Base-by-base conservation (phyloP, 2,888 invertebrate genomes). In the Hirtodrosophila confusa region DNA sequence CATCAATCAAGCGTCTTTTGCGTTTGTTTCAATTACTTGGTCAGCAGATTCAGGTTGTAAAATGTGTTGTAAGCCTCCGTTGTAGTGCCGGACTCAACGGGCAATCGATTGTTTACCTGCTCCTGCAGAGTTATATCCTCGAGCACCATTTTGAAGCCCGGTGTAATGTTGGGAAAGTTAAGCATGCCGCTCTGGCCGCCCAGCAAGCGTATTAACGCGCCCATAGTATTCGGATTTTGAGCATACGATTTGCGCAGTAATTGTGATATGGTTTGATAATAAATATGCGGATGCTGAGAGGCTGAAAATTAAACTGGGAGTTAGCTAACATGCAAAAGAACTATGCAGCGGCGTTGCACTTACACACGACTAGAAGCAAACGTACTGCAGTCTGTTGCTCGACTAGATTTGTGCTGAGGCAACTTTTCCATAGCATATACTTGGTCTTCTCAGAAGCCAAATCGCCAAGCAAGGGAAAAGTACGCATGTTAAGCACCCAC, bases 371-470 rank as follows among this genome's bases (percentile, higher is more conserved):
- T 44, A 93, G 90, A 27, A 94, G 89, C 29, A 95, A 89, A 61
- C 94, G 92, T 0, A 93, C 93, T 1, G 94, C 93, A 0, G 94
- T 94, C 86, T 94, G 93, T 11, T 93, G 93, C 62, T 93, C 92
- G 17, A 94, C 83, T 10, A 93, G 91, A 80, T 93, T 93, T 0
- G 92, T 75, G 80, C 93, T 93, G 0, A 94, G 67, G 23, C 91
- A 90, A 29, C 89, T 89, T 47, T 89, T 89, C 91, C 91, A 91
- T 3, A 95, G 89, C 78, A 94, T 90, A 45, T 92, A 92, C 68
- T 94, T 92, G 2, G 94, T 91, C 33, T 93, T 92, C n/a, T 94
- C 94, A 49, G 93, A 93, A 3, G 92, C 91, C 23, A 94, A 91
- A 23, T 94, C 94, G 12, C 89, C 91, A 27, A 95, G 87, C 3